phyloP scores from a whole-genome alignment of 2,888 invertebrate species.

The Hyposoter didymator region DNA sequence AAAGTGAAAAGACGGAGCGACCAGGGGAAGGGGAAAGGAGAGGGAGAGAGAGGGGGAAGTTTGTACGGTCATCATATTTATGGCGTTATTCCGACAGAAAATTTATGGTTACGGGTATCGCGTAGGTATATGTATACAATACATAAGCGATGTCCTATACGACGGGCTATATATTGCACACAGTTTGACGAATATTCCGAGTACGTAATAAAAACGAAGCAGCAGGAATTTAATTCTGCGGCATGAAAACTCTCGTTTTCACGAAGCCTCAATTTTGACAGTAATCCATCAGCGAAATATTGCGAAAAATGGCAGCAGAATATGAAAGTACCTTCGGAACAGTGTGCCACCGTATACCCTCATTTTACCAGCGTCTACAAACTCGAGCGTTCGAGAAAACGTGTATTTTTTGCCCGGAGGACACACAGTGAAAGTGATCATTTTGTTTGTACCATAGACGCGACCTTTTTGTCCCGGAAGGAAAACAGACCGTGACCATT shows the following conservation, averaged over 20 bases:
- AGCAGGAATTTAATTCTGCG: slow-evolving; percentile 3
- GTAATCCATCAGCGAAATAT: slow-evolving; percentile 19
- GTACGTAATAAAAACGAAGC: slow-evolving; percentile 36
- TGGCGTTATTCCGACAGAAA: slow-evolving; percentile 63
- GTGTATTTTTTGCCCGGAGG: slow-evolving; percentile 6
- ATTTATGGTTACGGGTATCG: slow-evolving; percentile 72
- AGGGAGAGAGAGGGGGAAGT: slow-evolving; percentile 31
- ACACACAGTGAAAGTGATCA: slow-evolving; percentile 38
- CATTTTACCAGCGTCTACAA: not conserved
- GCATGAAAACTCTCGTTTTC: slow-evolving; percentile 42
- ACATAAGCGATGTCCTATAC: slow-evolving; percentile 4
- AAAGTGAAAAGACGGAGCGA: slow-evolving; percentile 81
- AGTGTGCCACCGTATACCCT: not conserved
- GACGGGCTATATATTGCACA: slow-evolving; percentile 36
- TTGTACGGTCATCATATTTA: slow-evolving; percentile 68
- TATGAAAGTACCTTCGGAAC: not conserved
- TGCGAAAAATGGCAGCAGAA: slow-evolving; percentile 35
- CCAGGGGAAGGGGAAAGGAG: not conserved
- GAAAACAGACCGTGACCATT: slow-evolving; percentile 33
- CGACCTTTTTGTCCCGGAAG: slow-evolving; percentile 40
- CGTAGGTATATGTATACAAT: slow-evolving; percentile 1
- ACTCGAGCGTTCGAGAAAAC: slow-evolving; percentile 15
- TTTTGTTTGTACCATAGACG: slow-evolving; percentile 39
- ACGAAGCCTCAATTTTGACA: slow-evolving; percentile 49
- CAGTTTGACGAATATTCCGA: slow-evolving; percentile 26